These are phyloP conservation scores for Ramphastos sulfuratus DNA, from an alignment of 2,113 vertebrate species.

Conservation along the genomic window DNA sequence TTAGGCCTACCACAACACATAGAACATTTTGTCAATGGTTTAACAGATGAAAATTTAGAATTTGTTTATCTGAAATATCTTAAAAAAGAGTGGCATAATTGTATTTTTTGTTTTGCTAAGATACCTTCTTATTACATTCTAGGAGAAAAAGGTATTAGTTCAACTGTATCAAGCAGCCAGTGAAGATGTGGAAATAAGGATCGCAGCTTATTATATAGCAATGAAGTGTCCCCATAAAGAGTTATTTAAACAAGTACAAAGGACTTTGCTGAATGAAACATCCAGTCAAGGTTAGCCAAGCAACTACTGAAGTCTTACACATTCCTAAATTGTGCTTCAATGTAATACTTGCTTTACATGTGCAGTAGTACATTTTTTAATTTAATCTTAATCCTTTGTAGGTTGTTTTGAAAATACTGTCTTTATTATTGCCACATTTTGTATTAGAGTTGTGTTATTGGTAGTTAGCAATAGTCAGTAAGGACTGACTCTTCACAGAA, in stretches of 20 bases:
- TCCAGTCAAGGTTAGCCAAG: constrained; percentile 85
- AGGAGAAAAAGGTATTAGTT: constrained; percentile 79
- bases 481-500: not conserved
- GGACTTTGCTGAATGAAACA: constrained; percentile 76
- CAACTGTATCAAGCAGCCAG: constrained; percentile 76
- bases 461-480: not conserved
- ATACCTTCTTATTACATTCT: constrained; percentile 29
- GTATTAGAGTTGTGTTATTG: not conserved
- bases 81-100: not conserved
- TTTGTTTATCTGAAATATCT: not conserved
- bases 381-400: not conserved
- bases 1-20: not conserved
- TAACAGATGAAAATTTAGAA: not conserved
- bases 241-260: constrained; percentile 77
- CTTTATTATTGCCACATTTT: not conserved
- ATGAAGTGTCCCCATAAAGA: constrained; percentile 82
- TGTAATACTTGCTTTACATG: not conserved
- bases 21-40: not conserved
- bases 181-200: constrained; percentile 85
- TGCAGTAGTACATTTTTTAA: not conserved
- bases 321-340: not conserved
- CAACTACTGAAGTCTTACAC: not conserved
- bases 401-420: not conserved
- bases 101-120: not conserved
- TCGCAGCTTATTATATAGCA: constrained; percentile 84